phyloP scores from a whole-genome alignment of 1,140 invertebrate species.

The Neodiprion virginianus region DNA sequence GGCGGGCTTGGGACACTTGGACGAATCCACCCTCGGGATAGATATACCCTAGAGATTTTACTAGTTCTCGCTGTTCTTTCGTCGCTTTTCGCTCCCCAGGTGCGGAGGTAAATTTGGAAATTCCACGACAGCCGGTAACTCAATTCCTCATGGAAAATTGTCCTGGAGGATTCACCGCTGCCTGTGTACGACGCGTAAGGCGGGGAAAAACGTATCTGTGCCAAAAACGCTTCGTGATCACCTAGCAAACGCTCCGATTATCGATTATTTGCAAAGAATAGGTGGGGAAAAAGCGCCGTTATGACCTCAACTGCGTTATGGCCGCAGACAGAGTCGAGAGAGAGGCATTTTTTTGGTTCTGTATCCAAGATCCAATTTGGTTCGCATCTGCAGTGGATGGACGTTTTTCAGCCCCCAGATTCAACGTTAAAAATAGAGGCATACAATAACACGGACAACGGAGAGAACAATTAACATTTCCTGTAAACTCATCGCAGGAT shows the following conservation, averaged over 20 bases:
- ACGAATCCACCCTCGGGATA: not conserved
- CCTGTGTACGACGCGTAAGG: too few relatives aligned
- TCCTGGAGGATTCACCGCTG: not conserved
- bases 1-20: not conserved
- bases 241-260: not conserved
- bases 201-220: too few relatives aligned
- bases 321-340: too few relatives aligned
- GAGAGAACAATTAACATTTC: too few relatives aligned
- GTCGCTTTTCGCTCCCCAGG: not conserved
- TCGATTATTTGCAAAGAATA: not conserved
- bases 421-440: too few relatives aligned
- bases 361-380: too few relatives aligned
- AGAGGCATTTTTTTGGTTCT: too few relatives aligned
- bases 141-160: constrained; percentile 1
- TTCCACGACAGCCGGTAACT: not conserved
- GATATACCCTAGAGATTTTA: not conserved
- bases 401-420: too few relatives aligned
- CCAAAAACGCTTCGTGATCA: not conserved
- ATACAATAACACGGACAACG: too few relatives aligned
- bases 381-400: too few relatives aligned
- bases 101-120: not conserved
- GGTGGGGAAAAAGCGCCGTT: not conserved
- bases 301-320: not conserved
- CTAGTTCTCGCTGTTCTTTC: not conserved
- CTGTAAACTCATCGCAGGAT: too few relatives aligned